Evolutionary conservation across 2,113 vertebrate genomes (phyloP).

Genomic region (Danio rerio): GRCz12tu NC_133199.1:40579001-40579500

Average conservation of each 20-base stretch:
- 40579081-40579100: slow-evolving; percentile 43
- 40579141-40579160: slow-evolving; percentile 44
- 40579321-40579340: slow-evolving; percentile 61
- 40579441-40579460: too few relatives aligned
- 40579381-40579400: background rate
- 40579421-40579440: too few relatives aligned
- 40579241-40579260: slow-evolving; percentile 70
- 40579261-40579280: slow-evolving; percentile 49
- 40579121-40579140: slow-evolving; percentile 51
- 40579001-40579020: too few relatives aligned
- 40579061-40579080: slow-evolving; percentile 10
- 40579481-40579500: too few relatives aligned
- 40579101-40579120: slow-evolving; percentile 10
- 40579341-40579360: slow-evolving; percentile 62
- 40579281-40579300: slow-evolving; percentile 21
- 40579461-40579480: too few relatives aligned
- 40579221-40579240: slow-evolving; percentile 65
- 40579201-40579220: slow-evolving; percentile 67
- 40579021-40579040: background rate
- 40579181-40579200: slow-evolving; percentile 58
- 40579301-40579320: slow-evolving; percentile 39
- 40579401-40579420: too few relatives aligned
- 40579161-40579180: slow-evolving; percentile 42
- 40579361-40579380: slow-evolving; percentile 46
- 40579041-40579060: background rate